phyloP scores from a whole-genome alignment of 2,888 invertebrate species.

The Drosophila lutescens region DNA sequence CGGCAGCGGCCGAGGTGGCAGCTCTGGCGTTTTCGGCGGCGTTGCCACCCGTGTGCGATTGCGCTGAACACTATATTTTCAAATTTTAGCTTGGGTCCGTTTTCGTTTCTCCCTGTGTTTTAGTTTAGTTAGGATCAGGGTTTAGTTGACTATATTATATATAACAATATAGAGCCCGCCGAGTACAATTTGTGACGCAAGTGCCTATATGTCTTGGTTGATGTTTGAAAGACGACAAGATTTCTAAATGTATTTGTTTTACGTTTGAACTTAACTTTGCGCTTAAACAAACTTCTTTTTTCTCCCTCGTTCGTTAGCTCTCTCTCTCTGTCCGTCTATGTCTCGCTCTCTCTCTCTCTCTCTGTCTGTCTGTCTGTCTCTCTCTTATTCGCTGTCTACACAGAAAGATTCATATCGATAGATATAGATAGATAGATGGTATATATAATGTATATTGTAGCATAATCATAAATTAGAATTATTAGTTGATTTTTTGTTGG shows the following conservation, averaged over 20 bases:
- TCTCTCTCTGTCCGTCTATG: slow-evolving; percentile 18
- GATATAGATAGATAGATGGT: slow-evolving; percentile 37
- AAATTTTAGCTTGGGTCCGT: slow-evolving; percentile 34
- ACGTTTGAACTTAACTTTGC: slow-evolving; percentile 55
- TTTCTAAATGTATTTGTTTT: slow-evolving; percentile 31
- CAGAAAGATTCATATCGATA: slow-evolving; percentile 34
- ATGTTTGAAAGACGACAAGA: slow-evolving; percentile 22
- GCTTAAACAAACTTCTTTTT: slow-evolving; percentile 43
- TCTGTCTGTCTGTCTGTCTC: slow-evolving; percentile 18
- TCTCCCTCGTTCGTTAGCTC: slow-evolving; percentile 21
- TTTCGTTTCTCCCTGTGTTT: slow-evolving; percentile 1
- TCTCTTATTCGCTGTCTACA: slow-evolving; percentile 28
- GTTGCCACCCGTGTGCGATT: slow-evolving; percentile 45
- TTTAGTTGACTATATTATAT: slow-evolving; percentile 7
- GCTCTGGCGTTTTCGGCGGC: slow-evolving; percentile 41
- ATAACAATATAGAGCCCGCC: slow-evolving; percentile 24
- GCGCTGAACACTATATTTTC: slow-evolving; percentile 46
- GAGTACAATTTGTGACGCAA: slow-evolving; percentile 30
- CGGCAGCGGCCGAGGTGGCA: slow-evolving; percentile 38
- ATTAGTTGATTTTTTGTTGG: slow-evolving; percentile 36
- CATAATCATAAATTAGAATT: slow-evolving; percentile 58
- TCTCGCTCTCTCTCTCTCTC: slow-evolving; percentile 17
- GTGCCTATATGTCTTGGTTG: slow-evolving; percentile 10
- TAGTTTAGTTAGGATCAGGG: slow-evolving; percentile 9
- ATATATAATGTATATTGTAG: slow-evolving; percentile 54